Base-by-base conservation (phyloP, 2,888 invertebrate genomes). In the Eilema caniola region DNA sequence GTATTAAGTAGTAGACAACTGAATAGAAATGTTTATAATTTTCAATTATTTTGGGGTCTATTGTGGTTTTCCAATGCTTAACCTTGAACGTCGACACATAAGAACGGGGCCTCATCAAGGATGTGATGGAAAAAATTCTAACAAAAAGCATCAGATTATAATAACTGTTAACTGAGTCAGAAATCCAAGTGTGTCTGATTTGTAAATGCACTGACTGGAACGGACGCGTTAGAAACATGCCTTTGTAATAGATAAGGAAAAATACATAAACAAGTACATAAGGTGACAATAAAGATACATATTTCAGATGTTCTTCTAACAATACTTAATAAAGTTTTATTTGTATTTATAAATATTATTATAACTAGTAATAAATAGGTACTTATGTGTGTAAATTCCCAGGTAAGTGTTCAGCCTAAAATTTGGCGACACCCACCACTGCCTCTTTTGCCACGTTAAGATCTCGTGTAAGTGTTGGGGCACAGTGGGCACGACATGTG, bases 81-180 rank as follows among this genome's bases (percentile, higher is more conserved):
- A n/a, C 53, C n/a, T n/a, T 53, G n/a, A 53, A n/a, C 1, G 16
- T 47, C 5, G 7, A 7, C 47, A 0, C 10, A 47, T 47, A n/a
- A n/a, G 53, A 53, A 53, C 10, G n/a, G 47, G 47, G 53, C n/a
- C n/a, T 53, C n/a, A 53, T n/a, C 20, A 20, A 10, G 53, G 20
- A 47, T 53, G 53, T n/a, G 53, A 53, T 2, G n/a, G 53, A n/a
- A 53, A 53, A 53, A 53, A 20, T 4, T 20, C 7, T 20, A 3
- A 20, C 47, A 47, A 47, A n/a, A 53, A 53, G 53, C n/a, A 53
- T 20, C n/a, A 53, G 7, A 53, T 53, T 1, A n/a, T 37, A 53
- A 53, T n/a, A 53, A n/a, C 53, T 53, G 53, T 53, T n/a, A 53
- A 53, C 53, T 53, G n/a, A 53, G n/a, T 53, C 53, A 53, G 53